Percentiles rank a stretch among this genome's conserved stretches.
Conservation (phyloP, 2,888 invertebrate species). For the Watsonalla binaria region DNA sequence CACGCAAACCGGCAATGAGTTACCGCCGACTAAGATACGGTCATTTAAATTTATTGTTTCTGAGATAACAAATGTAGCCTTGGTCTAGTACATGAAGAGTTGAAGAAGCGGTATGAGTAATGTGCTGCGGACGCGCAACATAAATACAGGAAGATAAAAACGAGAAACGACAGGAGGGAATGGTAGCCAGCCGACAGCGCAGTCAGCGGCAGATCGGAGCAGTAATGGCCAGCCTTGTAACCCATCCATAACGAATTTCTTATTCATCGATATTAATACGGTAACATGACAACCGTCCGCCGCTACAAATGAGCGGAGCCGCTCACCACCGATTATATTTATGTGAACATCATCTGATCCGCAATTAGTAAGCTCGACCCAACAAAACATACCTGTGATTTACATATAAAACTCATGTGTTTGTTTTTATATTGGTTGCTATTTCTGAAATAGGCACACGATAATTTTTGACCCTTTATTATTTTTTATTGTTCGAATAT, state of each 20-base stretch:
- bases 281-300: conserved; percentile 72
- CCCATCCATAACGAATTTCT: conserved; percentile 76
- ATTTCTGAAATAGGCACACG: background rate
- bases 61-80: conserved; percentile 35
- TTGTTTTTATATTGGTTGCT: conserved; percentile 17
- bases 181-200: conserved; percentile 55
- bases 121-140: conserved; percentile 50
- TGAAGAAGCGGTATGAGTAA: conserved; percentile 20
- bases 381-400: conserved; percentile 35
- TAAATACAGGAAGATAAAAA: conserved; percentile 61
- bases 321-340: conserved; percentile 70
- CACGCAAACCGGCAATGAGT: background rate
- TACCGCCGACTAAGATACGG: background rate
- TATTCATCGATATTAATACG: conserved; percentile 77
- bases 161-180: conserved; percentile 54
- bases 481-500: too few relatives aligned
- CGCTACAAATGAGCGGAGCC: conserved; percentile 71
- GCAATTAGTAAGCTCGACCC: conserved; percentile 57
- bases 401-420: conserved; percentile 31
- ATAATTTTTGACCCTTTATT: too few relatives aligned
- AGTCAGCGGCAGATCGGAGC: conserved; percentile 48
- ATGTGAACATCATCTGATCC: conserved; percentile 69
- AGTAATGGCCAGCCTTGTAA: conserved; percentile 71
- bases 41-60: background rate
- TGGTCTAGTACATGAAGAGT: conserved; percentile 21